A percentile compares a stretch with the other conserved stretches of the same genome.
Evolutionary conservation across 2,797 vertebrate genomes (phyloP).

Genomic region (Siniperca scherzeri): DNA sequence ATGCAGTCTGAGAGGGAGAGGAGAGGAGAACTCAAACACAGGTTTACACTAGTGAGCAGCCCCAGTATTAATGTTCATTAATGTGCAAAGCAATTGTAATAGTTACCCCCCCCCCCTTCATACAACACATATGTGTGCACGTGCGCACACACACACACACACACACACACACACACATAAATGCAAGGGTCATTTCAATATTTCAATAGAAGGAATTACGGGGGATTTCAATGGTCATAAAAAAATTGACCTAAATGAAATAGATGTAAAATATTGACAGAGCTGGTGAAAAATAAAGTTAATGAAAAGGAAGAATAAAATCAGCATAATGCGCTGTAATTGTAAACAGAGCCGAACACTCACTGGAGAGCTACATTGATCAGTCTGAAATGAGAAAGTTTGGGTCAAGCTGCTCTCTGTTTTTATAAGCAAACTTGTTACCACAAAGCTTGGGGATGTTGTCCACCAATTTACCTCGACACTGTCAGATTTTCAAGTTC

Average conservation of each 20-base stretch:
- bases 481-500: neutral
- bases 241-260: constrained; percentile 62
- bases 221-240: constrained; percentile 61
- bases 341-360: constrained; percentile 66
- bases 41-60: constrained; percentile 76
- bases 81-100: constrained; percentile 78
- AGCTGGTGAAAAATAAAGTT: constrained; percentile 73
- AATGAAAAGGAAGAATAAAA: constrained; percentile 74
- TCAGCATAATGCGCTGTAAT: constrained; percentile 70
- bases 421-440: constrained; percentile 47
- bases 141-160: neutral
- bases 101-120: constrained; percentile 35
- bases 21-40: constrained; percentile 78
- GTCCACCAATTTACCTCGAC: constrained; percentile 4
- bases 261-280: constrained; percentile 70
- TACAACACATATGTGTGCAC: constrained; percentile 16
- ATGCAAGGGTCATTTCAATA: constrained; percentile 46
- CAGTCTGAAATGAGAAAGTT: constrained; percentile 61
- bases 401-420: constrained; percentile 27
- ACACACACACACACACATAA: constrained; percentile 1
- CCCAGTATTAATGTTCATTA: constrained; percentile 75
- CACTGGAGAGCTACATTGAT: constrained; percentile 68
- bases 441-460: constrained; percentile 7
- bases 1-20: constrained; percentile 76
- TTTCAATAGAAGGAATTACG: constrained; percentile 51